Evolutionary conservation across 2,797 vertebrate species (phyloP).

Genomic region (Gymnocypris eckloni): DNA sequence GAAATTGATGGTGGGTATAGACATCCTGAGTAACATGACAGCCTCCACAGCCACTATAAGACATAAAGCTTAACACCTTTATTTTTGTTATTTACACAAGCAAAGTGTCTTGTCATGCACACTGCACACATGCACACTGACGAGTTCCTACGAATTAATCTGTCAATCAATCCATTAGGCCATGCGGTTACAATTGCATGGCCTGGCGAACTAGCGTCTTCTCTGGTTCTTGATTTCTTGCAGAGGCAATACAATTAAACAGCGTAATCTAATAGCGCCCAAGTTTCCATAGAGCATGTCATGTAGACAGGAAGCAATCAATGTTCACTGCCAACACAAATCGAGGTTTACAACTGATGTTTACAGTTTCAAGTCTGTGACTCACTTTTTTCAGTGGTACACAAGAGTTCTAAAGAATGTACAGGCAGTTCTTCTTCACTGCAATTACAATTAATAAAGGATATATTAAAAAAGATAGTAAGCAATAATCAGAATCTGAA

Average conservation of each 20-base stretch:
- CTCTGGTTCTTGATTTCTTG: background rate
- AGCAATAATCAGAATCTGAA: background rate
- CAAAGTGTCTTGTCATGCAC: too few species aligned
- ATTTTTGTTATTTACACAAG: too few species aligned
- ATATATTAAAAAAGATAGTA: too few species aligned
- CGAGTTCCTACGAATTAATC: background rate
- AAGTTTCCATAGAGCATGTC: constrained; percentile 37
- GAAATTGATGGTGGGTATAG: too few species aligned
- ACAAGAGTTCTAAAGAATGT: background rate
- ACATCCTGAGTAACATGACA: too few species aligned
- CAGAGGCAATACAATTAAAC: constrained; percentile 26
- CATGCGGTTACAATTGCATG: background rate
- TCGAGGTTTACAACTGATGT: background rate
- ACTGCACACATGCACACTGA: background rate
- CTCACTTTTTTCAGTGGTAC: background rate
- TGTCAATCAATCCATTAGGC: constrained; percentile 24
- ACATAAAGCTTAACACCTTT: too few species aligned
- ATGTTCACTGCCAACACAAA: constrained; percentile 9
- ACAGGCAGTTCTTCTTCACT: too few species aligned
- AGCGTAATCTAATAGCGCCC: background rate
- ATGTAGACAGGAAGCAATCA: constrained; percentile 44
- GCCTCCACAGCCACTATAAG: too few species aligned
- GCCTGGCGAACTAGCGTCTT: constrained; percentile 9
- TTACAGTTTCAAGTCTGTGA: background rate
- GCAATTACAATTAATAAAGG: too few species aligned